phyloP scores from a whole-genome alignment of 2,888 invertebrate genomes.

The Parapristionchus giblindavisi region DNA sequence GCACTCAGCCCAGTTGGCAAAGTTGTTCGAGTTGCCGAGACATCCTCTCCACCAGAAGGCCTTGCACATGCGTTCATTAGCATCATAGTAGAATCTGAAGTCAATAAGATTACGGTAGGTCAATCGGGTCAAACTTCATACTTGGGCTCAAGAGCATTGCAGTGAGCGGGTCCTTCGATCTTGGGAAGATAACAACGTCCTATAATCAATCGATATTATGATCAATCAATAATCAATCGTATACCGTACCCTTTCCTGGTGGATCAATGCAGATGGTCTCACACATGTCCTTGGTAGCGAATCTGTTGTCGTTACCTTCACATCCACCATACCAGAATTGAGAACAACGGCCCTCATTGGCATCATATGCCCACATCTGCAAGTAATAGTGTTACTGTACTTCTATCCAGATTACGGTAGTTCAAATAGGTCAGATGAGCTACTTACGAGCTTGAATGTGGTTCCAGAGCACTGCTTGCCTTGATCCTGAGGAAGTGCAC shows the following conservation, averaged over 20 bases:
- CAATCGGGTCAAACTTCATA: constrained; percentile 3
- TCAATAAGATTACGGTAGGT: background rate
- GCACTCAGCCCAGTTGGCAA: constrained; percentile 65
- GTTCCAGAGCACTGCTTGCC: constrained; percentile 64
- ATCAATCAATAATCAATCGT: background rate
- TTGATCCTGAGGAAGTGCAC: constrained; percentile 63
- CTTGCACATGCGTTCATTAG: constrained; percentile 61
- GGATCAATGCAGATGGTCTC: constrained; percentile 67
- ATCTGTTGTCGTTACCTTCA: constrained; percentile 83
- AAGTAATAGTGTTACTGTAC: constrained; percentile 60
- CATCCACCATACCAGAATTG: constrained; percentile 88
- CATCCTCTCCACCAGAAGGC: constrained; percentile 70
- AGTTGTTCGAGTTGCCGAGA: constrained; percentile 68
- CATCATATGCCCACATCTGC: constrained; percentile 82
- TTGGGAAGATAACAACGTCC: constrained; percentile 68
- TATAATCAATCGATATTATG: constrained; percentile 27
- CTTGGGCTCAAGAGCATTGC: constrained; percentile 59
- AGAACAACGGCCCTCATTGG: constrained; percentile 77
- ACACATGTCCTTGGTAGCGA: constrained; percentile 63
- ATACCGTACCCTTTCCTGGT: constrained; percentile 50
- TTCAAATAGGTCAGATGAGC: background rate
- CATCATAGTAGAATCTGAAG: constrained; percentile 63
- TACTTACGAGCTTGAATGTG: constrained; percentile 57
- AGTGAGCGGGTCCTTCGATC: constrained; percentile 64
- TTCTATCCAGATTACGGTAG: background rate